Evolutionary conservation across 2,888 invertebrate genomes (phyloP).

Genomic region (Drosophila cracens): DNA sequence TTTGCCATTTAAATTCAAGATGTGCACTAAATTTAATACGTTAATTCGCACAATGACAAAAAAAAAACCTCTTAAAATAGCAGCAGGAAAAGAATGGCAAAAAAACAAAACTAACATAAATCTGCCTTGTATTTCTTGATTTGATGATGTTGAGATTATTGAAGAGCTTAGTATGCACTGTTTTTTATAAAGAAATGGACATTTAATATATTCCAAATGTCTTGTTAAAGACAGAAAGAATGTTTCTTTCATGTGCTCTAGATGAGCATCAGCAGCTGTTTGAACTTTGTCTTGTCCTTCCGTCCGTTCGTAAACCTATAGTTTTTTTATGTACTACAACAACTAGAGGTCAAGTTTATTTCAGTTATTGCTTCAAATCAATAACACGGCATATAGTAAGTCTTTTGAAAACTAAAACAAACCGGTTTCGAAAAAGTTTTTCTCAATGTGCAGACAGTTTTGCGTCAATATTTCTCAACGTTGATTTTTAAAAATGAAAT

Average conservation of each 20-base stretch:
- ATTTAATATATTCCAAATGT: background rate
- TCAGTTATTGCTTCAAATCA: background rate
- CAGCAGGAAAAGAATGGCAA: slow-evolving; percentile 19
- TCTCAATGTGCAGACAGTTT: background rate
- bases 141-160: slow-evolving; percentile 41
- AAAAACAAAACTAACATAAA: slow-evolving; percentile 30
- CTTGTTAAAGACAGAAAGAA: background rate
- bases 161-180: background rate
- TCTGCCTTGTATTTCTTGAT: slow-evolving; percentile 19
- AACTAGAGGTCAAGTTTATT: slow-evolving; percentile 5
- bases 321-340: background rate
- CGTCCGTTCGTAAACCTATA: background rate
- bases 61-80: slow-evolving; percentile 62
- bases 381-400: background rate
- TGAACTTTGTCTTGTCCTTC: background rate
- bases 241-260: background rate
- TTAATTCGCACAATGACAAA: slow-evolving; percentile 58
- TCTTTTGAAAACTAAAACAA: background rate
- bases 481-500: slow-evolving; percentile 6
- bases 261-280: background rate
- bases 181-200: background rate
- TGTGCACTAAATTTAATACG: slow-evolving; percentile 70
- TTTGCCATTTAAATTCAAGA: slow-evolving; percentile 71
- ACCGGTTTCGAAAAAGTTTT: background rate
- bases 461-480: background rate